Percentiles rank a stretch among this genome's conserved stretches.
These are phyloP conservation scores for Regulus satrapa DNA, from an alignment of 2,113 vertebrate species.

Conservation along the genomic window DNA sequence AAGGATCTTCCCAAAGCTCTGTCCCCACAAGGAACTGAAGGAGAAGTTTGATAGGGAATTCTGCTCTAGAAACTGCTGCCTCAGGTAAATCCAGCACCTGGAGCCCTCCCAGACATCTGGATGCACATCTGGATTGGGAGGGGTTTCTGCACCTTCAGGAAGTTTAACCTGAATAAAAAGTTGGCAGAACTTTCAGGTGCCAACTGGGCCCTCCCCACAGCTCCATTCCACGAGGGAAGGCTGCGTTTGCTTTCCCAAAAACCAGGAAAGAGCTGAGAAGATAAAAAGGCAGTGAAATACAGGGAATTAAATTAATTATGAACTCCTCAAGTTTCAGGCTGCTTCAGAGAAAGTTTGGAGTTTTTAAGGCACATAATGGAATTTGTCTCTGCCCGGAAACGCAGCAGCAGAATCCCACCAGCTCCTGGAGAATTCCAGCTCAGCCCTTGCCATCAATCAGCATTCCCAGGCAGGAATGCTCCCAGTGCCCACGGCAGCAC, in stretches of 20 bases:
- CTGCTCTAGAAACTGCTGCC: neutral
- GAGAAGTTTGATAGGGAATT: neutral
- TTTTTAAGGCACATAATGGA: neutral
- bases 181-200: neutral
- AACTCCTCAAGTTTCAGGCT: neutral
- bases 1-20: neutral
- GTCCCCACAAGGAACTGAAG: neutral
- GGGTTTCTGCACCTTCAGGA: neutral
- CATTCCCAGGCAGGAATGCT: neutral
- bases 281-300: accelerated
- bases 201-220: neutral
- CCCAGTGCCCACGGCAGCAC: too few species aligned
- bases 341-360: neutral
- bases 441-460: neutral
- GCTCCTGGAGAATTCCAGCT: neutral
- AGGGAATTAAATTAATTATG: neutral
- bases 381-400: neutral
- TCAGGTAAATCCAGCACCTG: neutral
- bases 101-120: neutral
- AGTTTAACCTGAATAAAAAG: too few species aligned
- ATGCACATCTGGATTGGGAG: neutral
- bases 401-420: neutral
- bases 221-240: accelerated
- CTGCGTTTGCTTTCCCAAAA: neutral
- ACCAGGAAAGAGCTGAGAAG: neutral